These are phyloP conservation scores for Drosophila takahashii DNA, from an alignment of 1,140 invertebrate species.

Conservation along the genomic window DNA sequence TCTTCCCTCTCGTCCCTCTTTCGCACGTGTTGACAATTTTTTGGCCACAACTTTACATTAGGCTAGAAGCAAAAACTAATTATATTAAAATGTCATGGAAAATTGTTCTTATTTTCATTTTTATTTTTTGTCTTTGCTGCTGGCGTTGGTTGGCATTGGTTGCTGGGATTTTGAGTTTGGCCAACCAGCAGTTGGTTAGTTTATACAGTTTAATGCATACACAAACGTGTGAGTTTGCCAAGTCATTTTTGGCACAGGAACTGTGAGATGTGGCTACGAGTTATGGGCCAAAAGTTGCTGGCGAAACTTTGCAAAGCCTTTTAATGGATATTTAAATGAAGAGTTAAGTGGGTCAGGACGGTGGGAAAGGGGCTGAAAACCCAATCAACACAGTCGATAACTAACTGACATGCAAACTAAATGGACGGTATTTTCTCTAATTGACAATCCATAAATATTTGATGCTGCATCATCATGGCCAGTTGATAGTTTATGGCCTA, in stretches of 20 bases:
- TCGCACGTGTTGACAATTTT: constrained; percentile 73
- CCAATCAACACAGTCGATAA: constrained; percentile 30
- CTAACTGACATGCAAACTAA: constrained; percentile 4
- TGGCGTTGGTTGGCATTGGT: constrained; percentile 62
- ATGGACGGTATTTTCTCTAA: background rate
- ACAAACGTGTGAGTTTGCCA: constrained; percentile 57
- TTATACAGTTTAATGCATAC: constrained; percentile 43
- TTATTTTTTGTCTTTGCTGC: background rate
- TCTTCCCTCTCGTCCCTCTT: constrained; percentile 9
- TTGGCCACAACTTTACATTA: constrained; percentile 81
- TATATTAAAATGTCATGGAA: constrained; percentile 82
- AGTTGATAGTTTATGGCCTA: constrained; percentile 2
- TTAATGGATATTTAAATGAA: constrained; percentile 43
- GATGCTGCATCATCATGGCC: background rate
- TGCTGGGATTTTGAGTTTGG: constrained; percentile 56
- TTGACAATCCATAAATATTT: constrained; percentile 33
- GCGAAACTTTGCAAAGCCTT: constrained; percentile 32
- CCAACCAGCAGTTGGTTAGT: constrained; percentile 31
- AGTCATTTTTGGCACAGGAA: constrained; percentile 57
- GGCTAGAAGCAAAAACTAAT: constrained; percentile 77
- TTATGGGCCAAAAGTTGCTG: constrained; percentile 32
- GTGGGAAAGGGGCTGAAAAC: constrained; percentile 23
- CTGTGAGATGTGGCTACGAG: constrained; percentile 42
- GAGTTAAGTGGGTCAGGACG: constrained; percentile 26
- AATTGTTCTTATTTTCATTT: constrained; percentile 48